Evolutionary conservation across 2,797 vertebrate genomes (phyloP).

Genomic region (Podarcis siculus): DNA sequence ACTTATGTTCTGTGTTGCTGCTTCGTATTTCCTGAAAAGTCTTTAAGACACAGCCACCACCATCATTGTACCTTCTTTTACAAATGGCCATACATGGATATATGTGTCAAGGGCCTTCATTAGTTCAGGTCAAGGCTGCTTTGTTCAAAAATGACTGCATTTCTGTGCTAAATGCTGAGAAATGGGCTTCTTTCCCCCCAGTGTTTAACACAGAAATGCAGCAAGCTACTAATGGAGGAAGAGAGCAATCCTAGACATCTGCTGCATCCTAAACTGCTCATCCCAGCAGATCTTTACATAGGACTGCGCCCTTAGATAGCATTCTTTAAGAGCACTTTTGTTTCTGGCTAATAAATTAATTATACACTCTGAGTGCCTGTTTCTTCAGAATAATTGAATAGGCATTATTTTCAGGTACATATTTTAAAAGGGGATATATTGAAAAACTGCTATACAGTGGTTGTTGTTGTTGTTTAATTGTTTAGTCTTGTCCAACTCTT

Average conservation of each 20-base stretch:
- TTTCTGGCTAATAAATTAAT: not conserved
- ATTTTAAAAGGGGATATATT: not conserved
- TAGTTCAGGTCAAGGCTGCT: too few relatives aligned
- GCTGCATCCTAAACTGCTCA: too few relatives aligned
- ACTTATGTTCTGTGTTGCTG: not conserved
- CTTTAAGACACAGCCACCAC: not conserved
- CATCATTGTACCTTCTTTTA: not conserved
- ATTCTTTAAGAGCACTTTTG: not conserved
- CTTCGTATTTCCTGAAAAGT: not conserved
- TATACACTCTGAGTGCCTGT: not conserved
- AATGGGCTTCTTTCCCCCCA: too few relatives aligned
- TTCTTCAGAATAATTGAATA: not conserved
- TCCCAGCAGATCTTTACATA: too few relatives aligned
- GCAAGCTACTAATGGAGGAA: too few relatives aligned
- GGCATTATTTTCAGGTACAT: not conserved
- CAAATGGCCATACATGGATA: not conserved
- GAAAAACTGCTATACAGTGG: not conserved
- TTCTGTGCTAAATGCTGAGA: too few relatives aligned
- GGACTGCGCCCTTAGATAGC: too few relatives aligned
- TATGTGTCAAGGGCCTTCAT: not conserved
- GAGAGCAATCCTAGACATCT: too few relatives aligned
- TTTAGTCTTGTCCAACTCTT: too few relatives aligned
- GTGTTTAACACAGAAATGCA: too few relatives aligned
- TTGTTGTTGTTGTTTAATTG: too few relatives aligned
- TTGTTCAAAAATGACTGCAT: too few relatives aligned